These are phyloP conservation scores for Pharmacophagus antenor DNA, from an alignment of 2,888 invertebrate genomes.

Conservation along the genomic window DNA sequence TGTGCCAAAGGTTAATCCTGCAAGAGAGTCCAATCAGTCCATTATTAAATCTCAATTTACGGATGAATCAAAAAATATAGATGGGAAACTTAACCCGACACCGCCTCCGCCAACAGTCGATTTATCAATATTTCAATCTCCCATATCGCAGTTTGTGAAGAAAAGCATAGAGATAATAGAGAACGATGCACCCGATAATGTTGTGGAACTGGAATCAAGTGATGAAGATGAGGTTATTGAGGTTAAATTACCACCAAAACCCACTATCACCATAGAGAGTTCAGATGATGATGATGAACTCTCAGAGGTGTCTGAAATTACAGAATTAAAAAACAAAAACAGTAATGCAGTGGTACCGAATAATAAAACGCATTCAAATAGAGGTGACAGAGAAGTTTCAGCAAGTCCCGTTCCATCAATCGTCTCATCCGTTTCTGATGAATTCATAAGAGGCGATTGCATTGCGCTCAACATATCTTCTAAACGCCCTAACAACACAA, in stretches of 20 bases:
- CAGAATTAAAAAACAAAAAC: constrained; percentile 28
- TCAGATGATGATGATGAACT: constrained; percentile 74
- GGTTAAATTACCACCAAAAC: constrained; percentile 69
- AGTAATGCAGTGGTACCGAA: constrained; percentile 38
- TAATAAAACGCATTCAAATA: constrained; percentile 26
- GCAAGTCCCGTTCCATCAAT: constrained; percentile 74
- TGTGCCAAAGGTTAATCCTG: constrained; percentile 53
- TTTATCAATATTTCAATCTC: constrained; percentile 58
- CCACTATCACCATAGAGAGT: constrained; percentile 74
- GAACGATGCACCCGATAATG: constrained; percentile 44
- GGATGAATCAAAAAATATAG: constrained; percentile 50
- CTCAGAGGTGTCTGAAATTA: constrained; percentile 37
- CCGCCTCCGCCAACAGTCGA: constrained; percentile 42
- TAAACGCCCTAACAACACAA: constrained; percentile 55
- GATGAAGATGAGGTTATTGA: constrained; percentile 77
- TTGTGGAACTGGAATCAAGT: constrained; percentile 62
- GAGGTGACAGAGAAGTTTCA: constrained; percentile 52
- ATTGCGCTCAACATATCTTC: constrained; percentile 75
- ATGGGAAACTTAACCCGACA: constrained; percentile 44
- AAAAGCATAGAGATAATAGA: constrained; percentile 64
- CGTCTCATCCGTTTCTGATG: constrained; percentile 75
- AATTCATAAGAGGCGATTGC: constrained; percentile 73
- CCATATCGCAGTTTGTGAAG: constrained; percentile 53
- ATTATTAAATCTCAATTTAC: constrained; percentile 30
- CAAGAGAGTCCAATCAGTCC: constrained; percentile 36